phyloP scores from a whole-genome alignment of 2,113 vertebrate species.

The Lepisosteus osseus region DNA sequence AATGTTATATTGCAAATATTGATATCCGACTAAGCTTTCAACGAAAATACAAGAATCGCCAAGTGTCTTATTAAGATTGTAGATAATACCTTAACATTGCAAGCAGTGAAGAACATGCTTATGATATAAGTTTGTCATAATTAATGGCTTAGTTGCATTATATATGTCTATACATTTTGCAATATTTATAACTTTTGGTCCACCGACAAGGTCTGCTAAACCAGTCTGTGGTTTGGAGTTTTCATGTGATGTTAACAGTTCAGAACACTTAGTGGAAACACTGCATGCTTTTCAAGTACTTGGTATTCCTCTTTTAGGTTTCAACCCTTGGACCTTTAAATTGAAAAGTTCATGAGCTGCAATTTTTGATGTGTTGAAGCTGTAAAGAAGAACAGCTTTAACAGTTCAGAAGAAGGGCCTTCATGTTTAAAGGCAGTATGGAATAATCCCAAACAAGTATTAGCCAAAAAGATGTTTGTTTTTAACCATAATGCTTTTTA shows the following conservation, averaged over 20 bases:
- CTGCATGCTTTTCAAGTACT: slow-evolving; percentile 29
- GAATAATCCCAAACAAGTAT: too few species aligned
- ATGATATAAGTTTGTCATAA: too few species aligned
- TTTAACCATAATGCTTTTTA: too few species aligned
- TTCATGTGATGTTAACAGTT: slow-evolving; percentile 58
- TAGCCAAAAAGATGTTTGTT: not conserved
- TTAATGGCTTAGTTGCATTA: too few species aligned
- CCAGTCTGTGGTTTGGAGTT: slow-evolving; percentile 38
- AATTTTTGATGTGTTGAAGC: slow-evolving; percentile 40
- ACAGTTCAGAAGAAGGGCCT: slow-evolving; percentile 28
- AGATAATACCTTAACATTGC: too few species aligned
- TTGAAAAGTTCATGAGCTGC: slow-evolving; percentile 51
- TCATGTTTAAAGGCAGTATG: too few species aligned
- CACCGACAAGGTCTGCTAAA: slow-evolving; percentile 22
- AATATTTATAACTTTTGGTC: slow-evolving; percentile 1
- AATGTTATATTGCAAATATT: too few species aligned
- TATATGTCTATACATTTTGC: slow-evolving; percentile 2
- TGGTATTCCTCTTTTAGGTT: slow-evolving; percentile 41
- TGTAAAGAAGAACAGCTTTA: slow-evolving; percentile 9
- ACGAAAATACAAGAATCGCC: too few species aligned
- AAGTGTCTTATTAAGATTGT: too few species aligned
- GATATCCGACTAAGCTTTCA: too few species aligned
- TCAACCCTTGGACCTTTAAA: slow-evolving; percentile 47
- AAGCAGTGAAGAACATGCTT: too few species aligned
- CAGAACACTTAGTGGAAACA: slow-evolving; percentile 38